These are phyloP conservation scores for Brienomyrus longianalis DNA, from an alignment of 2,113 vertebrate genomes.

Conservation along the genomic window DNA sequence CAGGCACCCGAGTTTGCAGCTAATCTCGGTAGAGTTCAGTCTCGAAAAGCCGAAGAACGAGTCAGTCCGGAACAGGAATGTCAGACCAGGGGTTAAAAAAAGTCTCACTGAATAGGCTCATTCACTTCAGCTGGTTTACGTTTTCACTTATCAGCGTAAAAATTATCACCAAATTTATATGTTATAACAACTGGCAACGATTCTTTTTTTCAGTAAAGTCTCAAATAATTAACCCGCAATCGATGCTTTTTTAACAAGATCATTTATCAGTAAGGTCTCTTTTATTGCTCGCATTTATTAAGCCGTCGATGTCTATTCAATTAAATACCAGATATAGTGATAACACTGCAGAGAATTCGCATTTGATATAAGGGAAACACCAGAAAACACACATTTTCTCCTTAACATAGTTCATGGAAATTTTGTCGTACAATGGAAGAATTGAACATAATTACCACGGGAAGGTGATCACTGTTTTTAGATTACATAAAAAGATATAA, in stretches of 20 bases:
- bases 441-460: not conserved
- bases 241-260: not conserved
- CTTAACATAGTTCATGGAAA: not conserved
- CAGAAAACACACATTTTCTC: not conserved
- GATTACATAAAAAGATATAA: not conserved
- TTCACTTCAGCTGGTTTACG: not conserved
- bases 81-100: not conserved
- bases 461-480: not conserved
- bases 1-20: not conserved
- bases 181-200: not conserved
- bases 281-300: not conserved
- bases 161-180: not conserved
- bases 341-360: not conserved
- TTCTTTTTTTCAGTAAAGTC: not conserved
- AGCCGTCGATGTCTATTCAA: not conserved
- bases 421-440: not conserved
- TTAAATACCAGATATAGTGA: not conserved
- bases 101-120: not conserved
- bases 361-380: not conserved
- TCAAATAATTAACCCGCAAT: not conserved
- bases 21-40: not conserved
- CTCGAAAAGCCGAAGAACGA: not conserved
- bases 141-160: not conserved
- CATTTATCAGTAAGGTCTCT: not conserved
- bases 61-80: conserved; percentile 20